Conservation (phyloP, 2,113 vertebrate species). For the Poeciliopsis prolifica region DNA sequence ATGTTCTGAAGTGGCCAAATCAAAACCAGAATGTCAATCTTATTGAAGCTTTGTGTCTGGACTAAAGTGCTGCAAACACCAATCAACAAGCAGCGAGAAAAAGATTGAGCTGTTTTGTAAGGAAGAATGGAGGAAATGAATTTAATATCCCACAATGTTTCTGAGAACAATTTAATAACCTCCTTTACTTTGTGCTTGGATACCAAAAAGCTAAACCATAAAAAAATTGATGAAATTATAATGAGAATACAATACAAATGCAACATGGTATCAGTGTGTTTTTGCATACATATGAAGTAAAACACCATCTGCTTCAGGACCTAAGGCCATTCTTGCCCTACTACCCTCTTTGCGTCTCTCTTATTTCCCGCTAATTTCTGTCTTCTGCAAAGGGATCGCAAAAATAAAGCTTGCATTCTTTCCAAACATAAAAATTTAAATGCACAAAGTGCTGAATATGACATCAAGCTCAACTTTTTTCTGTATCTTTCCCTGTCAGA, state of each 20-base stretch:
- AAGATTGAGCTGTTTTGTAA: too few relatives aligned
- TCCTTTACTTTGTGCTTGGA: not conserved
- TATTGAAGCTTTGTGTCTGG: too few relatives aligned
- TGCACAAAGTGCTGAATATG: not conserved
- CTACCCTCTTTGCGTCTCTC: slow-evolving; percentile 73
- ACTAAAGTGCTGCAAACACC: too few relatives aligned
- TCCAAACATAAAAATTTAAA: slow-evolving; percentile 7
- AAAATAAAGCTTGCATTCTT: slow-evolving; percentile 17
- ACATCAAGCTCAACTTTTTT: slow-evolving; percentile 24
- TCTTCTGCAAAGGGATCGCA: slow-evolving; percentile 33
- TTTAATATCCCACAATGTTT: not conserved
- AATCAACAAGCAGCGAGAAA: too few relatives aligned
- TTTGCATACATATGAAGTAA: slow-evolving; percentile 75
- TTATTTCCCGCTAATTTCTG: slow-evolving; percentile 31
- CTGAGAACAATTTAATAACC: too few relatives aligned
- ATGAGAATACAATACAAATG: slow-evolving; percentile 43
- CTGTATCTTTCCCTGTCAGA: slow-evolving; percentile 23
- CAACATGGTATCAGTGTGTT: slow-evolving; percentile 60
- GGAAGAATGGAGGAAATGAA: too few relatives aligned
- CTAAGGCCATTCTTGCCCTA: slow-evolving; percentile 81
- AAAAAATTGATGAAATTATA: slow-evolving; percentile 6
- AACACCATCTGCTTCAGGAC: slow-evolving; percentile 78
- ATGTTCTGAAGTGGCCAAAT: too few relatives aligned
- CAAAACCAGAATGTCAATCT: too few relatives aligned
- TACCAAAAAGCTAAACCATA: not conserved